Base-by-base conservation (phyloP, 2,888 invertebrate species). In the Cryptophagus acutangulus region DNA sequence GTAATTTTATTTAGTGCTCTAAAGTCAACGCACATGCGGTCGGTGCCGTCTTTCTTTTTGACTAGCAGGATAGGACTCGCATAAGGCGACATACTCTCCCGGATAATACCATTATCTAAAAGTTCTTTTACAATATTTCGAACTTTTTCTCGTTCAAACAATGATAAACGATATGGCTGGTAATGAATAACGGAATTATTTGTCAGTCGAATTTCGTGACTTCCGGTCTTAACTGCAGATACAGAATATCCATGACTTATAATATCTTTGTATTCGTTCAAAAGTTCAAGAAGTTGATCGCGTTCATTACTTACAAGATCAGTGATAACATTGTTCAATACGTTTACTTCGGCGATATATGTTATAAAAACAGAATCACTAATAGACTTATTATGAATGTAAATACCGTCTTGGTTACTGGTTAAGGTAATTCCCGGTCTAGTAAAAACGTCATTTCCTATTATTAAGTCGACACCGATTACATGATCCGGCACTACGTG, bases 141-240 rank as follows among this genome's bases (percentile, higher is more conserved):
- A 6, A 50, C 15, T 33, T 38, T 42, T 13, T 40, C 37, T 33
- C 38, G 35, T 34, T 51, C 45, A 16, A 6, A 9, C 12, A 35
- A 15, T 6, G 50, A 12, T 31, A 48, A 34, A 9, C 42, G 30
- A 18, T 49, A 49, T 13, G 49, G 50, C 25, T 41, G 31, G 39
- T 14, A 39, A 41, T 41, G 13, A 13, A 40, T 38, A 6, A 29
- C 17, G 17, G 13, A 36, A 33, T 41, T 26, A 2, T 41, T 24
- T 17, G 8, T 30, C 9, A 41, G 17, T 12, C 18, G 26, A 16
- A 41, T 41, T 24, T 5, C 26, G 24, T 37, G 25, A 18, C 18
- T 29, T 2, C 25, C 38, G 15, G 33, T 41, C 9, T 36, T 39
- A 5, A 38, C 36, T 17, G 31, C 36, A 4, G 38, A 12, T 12